These are phyloP conservation scores for Hycleus cichorii DNA, from an alignment of 1,140 invertebrate genomes.

Conservation along the genomic window DNA sequence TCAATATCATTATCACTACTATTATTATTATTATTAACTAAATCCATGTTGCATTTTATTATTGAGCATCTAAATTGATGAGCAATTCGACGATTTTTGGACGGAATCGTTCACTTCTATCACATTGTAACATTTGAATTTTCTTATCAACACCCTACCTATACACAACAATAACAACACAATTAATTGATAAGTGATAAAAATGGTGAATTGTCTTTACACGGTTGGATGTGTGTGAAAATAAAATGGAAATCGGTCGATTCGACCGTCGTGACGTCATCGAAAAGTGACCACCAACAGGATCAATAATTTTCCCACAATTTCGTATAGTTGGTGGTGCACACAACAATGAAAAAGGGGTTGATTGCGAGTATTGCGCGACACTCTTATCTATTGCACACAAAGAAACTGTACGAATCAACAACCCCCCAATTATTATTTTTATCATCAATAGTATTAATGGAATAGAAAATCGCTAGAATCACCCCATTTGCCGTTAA, in stretches of 20 bases:
- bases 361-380: too few relatives aligned
- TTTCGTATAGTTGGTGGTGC: neutral
- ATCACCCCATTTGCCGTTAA: too few relatives aligned
- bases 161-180: constrained; percentile 1
- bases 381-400: too few relatives aligned
- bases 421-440: too few relatives aligned
- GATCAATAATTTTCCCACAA: constrained; percentile 34
- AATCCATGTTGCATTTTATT: constrained; percentile 17
- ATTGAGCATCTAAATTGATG: constrained; percentile 17
- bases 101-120: constrained; percentile 1
- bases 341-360: too few relatives aligned
- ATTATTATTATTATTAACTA: constrained; percentile 10
- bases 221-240: constrained; percentile 5
- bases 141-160: neutral
- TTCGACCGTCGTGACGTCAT: constrained; percentile 36
- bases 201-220: constrained; percentile 15
- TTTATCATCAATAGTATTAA: too few relatives aligned
- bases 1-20: neutral
- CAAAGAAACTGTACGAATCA: too few relatives aligned
- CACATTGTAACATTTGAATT: constrained; percentile 15
- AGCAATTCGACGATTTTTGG: constrained; percentile 8
- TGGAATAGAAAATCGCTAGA: too few relatives aligned
- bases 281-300: constrained; percentile 27
- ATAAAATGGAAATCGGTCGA: constrained; percentile 25
- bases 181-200: neutral